Evolutionary conservation across 2,888 invertebrate genomes (phyloP), one percentile per base, ranked within the genome.

Genomic region (Cerceris rybyensis): DNA sequence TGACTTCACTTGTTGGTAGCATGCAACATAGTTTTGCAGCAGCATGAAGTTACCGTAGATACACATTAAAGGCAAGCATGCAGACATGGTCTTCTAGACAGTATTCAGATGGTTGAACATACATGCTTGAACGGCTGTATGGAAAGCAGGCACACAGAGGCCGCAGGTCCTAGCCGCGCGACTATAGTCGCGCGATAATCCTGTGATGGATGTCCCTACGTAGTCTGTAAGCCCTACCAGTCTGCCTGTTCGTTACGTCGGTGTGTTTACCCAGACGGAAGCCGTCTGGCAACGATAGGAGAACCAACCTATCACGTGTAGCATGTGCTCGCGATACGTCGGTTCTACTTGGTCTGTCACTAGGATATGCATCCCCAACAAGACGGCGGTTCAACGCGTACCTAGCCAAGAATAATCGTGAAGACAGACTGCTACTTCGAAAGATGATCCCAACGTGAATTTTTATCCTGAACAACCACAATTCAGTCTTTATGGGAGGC

Each of bases 181-280:
- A 65, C 70, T 78, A 71, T 73, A 73, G 75, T 78, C 77, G 83
- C 70, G 87, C 82, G 88, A 91, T 91, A 91, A 91, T 91, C 90
- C 89, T 83, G 86, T 91, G 91, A 91, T 90, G 90, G 90, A 91
- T 91, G 91, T 88, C 84, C 87, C 87, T 81, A 78, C 85, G 84
- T 86, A 76, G 80, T 80, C 81, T 78, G 83, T 83, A 86, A 83
- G 85, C 85, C 80, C 81, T 66, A 72, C 78, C 82, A 70, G 78
- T 78, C 78, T 59, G 74, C 64, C 75, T 73, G 75, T 61, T 76
- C 75, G 66, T 74, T 77, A 71, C 77, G 78, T 83, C 76, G 81
- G 80, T 83, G 85, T 91, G 91, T 91, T 91, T 91, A 89, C 89
- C 89, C 91, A 91, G 90, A 91, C 91, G 90, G 89, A 89, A 91